phyloP scores from a whole-genome alignment of 2,797 vertebrate genomes.

The Enteromius radiatus region DNA sequence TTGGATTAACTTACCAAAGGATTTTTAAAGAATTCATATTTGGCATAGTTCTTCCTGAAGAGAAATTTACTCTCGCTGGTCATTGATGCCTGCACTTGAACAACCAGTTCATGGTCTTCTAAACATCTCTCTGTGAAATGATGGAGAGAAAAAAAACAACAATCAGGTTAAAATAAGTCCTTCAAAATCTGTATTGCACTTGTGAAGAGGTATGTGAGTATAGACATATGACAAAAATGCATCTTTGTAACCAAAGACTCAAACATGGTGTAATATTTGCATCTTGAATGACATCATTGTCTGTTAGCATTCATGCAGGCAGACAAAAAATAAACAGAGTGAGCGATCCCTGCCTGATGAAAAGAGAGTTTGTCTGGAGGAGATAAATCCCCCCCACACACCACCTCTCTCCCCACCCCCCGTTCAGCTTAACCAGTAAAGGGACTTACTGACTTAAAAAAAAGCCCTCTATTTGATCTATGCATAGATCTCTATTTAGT shows the following conservation, averaged over 20 bases:
- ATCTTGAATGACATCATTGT: conserved; percentile 49
- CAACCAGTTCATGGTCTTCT: conserved; percentile 95
- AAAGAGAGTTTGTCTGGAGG: conserved; percentile 52
- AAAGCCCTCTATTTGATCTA: neutral
- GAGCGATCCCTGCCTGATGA: conserved; percentile 28
- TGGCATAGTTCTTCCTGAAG: conserved; percentile 99
- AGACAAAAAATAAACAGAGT: conserved; percentile 51
- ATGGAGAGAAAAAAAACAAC: conserved; percentile 67
- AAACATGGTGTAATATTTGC: conserved; percentile 40
- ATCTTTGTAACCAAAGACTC: conserved; percentile 41
- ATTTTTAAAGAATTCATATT: conserved; percentile 99
- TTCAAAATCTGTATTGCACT: neutral
- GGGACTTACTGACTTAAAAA: conserved; percentile 18
- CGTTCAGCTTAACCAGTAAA: neutral
- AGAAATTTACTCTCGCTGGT: conserved; percentile 92
- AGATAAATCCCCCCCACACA: conserved; percentile 2
- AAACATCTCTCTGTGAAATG: conserved; percentile 87
- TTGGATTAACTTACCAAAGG: conserved; percentile 80
- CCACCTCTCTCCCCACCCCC: neutral
- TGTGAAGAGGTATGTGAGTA: neutral
- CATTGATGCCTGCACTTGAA: conserved; percentile 92
- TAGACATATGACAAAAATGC: conserved; percentile 26
- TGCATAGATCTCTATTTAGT: neutral
- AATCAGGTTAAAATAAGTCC: conserved; percentile 26
- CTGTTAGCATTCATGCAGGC: conserved; percentile 44